Conservation (phyloP, 2,888 invertebrate species). For the Xestia ashworthii region DNA sequence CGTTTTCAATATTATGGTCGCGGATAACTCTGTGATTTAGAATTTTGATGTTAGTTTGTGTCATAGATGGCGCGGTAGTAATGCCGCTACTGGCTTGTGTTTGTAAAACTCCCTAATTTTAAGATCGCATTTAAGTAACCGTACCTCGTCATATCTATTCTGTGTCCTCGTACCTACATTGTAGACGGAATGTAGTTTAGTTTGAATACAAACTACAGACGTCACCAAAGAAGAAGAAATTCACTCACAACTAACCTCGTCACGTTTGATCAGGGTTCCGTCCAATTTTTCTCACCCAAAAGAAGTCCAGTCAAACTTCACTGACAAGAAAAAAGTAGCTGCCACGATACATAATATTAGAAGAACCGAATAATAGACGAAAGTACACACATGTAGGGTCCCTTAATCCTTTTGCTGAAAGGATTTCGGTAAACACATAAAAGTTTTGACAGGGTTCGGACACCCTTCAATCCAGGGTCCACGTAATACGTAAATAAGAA, state of each 20-base stretch:
- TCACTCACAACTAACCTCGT: constrained; percentile 20
- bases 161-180: not conserved
- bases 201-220: not conserved
- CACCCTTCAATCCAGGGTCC: constrained; percentile 29
- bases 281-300: constrained; percentile 20
- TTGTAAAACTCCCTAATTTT: too few species aligned
- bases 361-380: constrained; percentile 27
- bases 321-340: constrained; percentile 10
- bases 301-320: constrained; percentile 25
- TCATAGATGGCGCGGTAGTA: too few species aligned
- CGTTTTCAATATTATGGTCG: too few species aligned
- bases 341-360: constrained; percentile 23
- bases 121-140: too few species aligned
- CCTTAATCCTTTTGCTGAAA: constrained; percentile 37
- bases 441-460: constrained; percentile 44
- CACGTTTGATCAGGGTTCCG: not conserved
- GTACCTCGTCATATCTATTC: too few species aligned
- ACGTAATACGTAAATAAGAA: constrained; percentile 29
- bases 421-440: constrained; percentile 38
- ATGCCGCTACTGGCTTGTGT: not conserved
- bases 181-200: not conserved
- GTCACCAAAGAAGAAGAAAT: constrained; percentile 19
- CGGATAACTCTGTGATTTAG: too few species aligned
- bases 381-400: constrained; percentile 19
- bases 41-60: too few species aligned